These are phyloP conservation scores for Drosophila imparisetae DNA, from an alignment of 2,888 invertebrate genomes.

Conservation along the genomic window DNA sequence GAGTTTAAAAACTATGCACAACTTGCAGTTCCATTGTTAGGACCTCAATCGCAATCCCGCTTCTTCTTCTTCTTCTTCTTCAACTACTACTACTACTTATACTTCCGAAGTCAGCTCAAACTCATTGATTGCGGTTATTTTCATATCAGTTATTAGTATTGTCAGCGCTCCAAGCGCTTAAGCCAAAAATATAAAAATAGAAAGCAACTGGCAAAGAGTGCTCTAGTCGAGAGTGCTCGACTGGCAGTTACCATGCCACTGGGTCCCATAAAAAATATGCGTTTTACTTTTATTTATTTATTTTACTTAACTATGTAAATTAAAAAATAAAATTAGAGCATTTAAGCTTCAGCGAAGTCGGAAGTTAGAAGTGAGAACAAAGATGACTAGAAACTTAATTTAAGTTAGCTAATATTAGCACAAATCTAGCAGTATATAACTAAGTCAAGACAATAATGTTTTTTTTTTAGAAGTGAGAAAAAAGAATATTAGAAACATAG, in stretches of 20 bases:
- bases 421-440: background rate
- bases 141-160: conserved; percentile 59
- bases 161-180: conserved; percentile 47
- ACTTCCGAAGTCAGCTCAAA: conserved; percentile 1
- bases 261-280: background rate
- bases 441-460: background rate
- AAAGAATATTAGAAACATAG: background rate
- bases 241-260: background rate
- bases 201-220: background rate
- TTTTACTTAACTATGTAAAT: too few relatives aligned
- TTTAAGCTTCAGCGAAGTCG: background rate
- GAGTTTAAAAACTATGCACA: conserved; percentile 79
- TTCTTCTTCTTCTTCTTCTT: background rate
- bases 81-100: background rate
- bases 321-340: too few relatives aligned
- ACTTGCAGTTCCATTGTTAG: conserved; percentile 67
- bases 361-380: background rate
- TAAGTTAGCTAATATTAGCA: background rate
- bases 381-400: background rate
- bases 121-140: conserved; percentile 60
- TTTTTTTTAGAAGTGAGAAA: too few relatives aligned
- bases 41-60: background rate
- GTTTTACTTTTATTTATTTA: too few relatives aligned
- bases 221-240: background rate
- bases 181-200: conserved; percentile 26